Evolutionary conservation across 2,888 invertebrate species (phyloP).

Genomic region (Helleia helle): DNA sequence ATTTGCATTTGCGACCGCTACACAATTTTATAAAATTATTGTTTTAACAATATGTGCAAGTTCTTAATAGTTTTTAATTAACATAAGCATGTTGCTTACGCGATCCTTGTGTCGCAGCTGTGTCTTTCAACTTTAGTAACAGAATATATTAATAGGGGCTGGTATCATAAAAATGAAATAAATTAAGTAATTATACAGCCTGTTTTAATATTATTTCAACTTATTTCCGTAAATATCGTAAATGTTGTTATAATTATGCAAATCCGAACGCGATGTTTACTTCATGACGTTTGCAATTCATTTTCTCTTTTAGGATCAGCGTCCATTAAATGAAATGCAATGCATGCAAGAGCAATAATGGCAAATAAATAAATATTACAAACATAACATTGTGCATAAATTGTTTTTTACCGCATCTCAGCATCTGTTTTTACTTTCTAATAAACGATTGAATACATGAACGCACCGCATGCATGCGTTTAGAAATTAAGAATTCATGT

Average conservation of each 20-base stretch:
- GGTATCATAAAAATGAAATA: too few species aligned
- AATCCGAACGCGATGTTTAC: conserved; percentile 22
- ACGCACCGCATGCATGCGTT: not conserved
- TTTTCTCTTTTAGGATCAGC: conserved; percentile 46
- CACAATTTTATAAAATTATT: too few species aligned
- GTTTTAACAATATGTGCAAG: too few species aligned
- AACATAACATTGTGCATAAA: not conserved
- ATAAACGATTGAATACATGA: not conserved
- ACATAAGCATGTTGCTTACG: too few species aligned
- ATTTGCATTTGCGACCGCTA: too few species aligned
- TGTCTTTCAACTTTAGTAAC: too few species aligned
- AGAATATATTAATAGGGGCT: too few species aligned
- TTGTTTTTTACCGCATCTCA: not conserved
- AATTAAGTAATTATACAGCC: too few species aligned
- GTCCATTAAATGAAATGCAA: conserved; percentile 29
- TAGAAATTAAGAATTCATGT: not conserved
- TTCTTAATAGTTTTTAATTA: too few species aligned
- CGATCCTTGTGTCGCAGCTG: too few species aligned
- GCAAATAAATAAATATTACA: conserved; percentile 20
- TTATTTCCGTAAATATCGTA: too few species aligned
- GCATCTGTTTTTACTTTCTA: not conserved
- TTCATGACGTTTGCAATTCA: conserved; percentile 22
- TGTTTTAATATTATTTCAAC: too few species aligned
- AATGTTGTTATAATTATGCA: conserved; percentile 17
- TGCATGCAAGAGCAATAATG: conserved; percentile 33